Evolutionary conservation across 2,113 vertebrate genomes (phyloP).

Genomic region (Lagenorhynchus albirostris): DNA sequence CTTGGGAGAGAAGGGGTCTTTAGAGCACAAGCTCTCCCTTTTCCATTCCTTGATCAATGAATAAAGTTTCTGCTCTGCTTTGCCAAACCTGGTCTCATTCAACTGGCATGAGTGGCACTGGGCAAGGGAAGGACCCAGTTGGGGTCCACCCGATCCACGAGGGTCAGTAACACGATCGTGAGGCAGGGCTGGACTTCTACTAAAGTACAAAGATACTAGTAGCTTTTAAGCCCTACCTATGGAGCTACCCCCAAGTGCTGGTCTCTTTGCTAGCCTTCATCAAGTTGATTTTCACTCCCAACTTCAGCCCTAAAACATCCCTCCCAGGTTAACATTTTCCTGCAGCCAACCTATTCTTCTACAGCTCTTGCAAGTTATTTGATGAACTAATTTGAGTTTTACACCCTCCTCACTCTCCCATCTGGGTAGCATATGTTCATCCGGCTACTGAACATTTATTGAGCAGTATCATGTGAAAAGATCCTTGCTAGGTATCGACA

Average conservation of each 20-base stretch:
- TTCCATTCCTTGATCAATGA: not conserved
- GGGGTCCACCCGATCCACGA: not conserved
- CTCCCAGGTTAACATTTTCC: constrained; percentile 24
- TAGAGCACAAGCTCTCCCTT: not conserved
- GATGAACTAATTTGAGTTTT: constrained; percentile 69
- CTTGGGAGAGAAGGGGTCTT: not conserved
- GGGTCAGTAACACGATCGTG: not conserved
- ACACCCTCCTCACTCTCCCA: constrained; percentile 59
- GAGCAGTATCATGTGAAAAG: constrained; percentile 56
- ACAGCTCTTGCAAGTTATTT: constrained; percentile 44
- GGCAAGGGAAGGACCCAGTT: not conserved
- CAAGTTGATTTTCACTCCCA: not conserved
- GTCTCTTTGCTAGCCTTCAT: not conserved
- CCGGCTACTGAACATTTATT: constrained; percentile 53
- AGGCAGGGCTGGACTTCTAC: not conserved
- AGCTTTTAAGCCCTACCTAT: not conserved
- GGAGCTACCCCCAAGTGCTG: too few species aligned
- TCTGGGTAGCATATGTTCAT: constrained; percentile 70
- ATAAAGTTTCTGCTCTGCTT: not conserved
- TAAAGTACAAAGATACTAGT: not conserved
- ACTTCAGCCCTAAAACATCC: not conserved
- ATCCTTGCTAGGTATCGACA: constrained; percentile 40
- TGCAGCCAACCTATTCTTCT: constrained; percentile 27
- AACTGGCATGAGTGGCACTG: not conserved
- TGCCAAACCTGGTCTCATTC: not conserved